Evolutionary conservation across 2,113 vertebrate genomes (phyloP).

Genomic region (Rattus norvegicus): GRCr8 NC_086026.1:98819501-98820000

Average conservation of each 20-base stretch:
- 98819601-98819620: neutral
- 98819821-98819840: neutral
- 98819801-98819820: neutral
- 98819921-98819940: too few relatives aligned
- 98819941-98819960: neutral
- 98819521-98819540: too few relatives aligned
- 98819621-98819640: neutral
- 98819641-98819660: too few relatives aligned
- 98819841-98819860: neutral
- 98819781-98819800: neutral
- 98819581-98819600: too few relatives aligned
- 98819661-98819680: neutral
- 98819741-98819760: neutral
- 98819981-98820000: neutral
- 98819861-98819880: neutral
- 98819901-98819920: neutral
- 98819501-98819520: neutral
- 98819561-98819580: accelerated
- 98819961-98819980: neutral
- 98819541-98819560: neutral
- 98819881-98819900: neutral
- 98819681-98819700: neutral
- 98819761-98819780: neutral
- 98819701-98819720: neutral
- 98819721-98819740: neutral